These are phyloP conservation scores for Pygoscelis antarcticus DNA, from an alignment of 2,113 vertebrate genomes.

Conservation along the genomic window DNA sequence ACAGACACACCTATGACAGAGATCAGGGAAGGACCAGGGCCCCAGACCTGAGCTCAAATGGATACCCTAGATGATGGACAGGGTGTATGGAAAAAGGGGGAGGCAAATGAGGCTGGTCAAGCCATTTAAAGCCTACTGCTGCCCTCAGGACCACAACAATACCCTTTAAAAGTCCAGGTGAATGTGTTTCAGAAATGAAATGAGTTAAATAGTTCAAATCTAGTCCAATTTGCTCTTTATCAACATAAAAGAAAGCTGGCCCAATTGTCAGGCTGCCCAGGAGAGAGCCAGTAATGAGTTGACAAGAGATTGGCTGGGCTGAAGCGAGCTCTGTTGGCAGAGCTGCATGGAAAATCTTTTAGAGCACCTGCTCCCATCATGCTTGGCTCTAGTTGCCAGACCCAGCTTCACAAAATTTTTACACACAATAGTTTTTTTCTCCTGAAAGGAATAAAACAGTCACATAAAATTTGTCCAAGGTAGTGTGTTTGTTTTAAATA, in stretches of 20 bases:
- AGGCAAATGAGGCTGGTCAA: background rate
- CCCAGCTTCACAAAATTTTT: background rate
- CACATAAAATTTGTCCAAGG: background rate
- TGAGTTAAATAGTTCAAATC: background rate
- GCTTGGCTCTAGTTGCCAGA: background rate
- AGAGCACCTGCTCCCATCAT: conserved; percentile 24
- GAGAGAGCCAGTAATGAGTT: background rate
- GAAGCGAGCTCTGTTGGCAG: background rate
- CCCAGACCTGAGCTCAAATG: fast-evolving
- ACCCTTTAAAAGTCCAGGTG: background rate
- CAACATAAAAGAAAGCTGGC: background rate
- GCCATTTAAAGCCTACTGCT: background rate
- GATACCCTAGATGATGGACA: background rate
- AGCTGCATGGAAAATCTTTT: background rate
- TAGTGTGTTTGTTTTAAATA: background rate
- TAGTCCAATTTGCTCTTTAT: background rate
- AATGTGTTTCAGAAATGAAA: background rate
- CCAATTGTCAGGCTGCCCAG: background rate
- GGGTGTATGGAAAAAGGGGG: fast-evolving
- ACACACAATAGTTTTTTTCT: background rate
- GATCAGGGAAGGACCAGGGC: fast-evolving
- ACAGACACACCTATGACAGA: background rate
- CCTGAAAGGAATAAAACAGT: background rate
- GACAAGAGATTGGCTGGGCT: background rate
- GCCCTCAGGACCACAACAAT: background rate